Evolutionary conservation across 2,888 invertebrate species (phyloP).

Genomic region (Drosophila meridiana): DNA sequence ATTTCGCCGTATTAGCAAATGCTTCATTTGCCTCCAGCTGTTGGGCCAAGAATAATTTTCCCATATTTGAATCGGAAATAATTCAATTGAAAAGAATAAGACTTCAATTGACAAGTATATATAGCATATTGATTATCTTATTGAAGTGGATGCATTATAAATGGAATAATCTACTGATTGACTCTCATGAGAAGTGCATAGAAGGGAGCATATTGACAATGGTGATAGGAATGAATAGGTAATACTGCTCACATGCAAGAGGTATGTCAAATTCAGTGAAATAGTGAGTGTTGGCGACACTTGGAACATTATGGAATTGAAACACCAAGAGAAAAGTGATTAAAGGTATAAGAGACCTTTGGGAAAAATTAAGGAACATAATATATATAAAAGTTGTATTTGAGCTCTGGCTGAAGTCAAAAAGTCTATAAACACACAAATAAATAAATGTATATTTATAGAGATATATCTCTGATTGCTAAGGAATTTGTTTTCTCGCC

Average conservation of each 20-base stretch:
- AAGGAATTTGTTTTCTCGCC: slow-evolving; percentile 6
- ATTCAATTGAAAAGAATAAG: not conserved
- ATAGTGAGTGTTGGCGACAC: not conserved
- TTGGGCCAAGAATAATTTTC: slow-evolving; percentile 22
- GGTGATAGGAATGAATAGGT: not conserved
- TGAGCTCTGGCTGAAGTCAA: not conserved
- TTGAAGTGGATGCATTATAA: not conserved
- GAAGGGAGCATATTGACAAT: not conserved
- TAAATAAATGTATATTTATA: too few species aligned
- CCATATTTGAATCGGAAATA: not conserved
- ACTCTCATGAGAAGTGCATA: not conserved
- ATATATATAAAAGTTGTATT: not conserved
- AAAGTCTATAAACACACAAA: not conserved
- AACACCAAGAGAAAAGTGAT: not conserved
- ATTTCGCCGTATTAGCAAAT: slow-evolving; percentile 30
- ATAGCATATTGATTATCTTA: not conserved
- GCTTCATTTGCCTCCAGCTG: slow-evolving; percentile 21
- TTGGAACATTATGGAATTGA: not conserved
- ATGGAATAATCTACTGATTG: not conserved
- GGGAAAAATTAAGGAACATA: too few species aligned
- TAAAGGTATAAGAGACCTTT: too few species aligned
- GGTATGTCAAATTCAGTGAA: not conserved
- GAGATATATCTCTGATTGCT: not conserved
- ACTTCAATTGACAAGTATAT: not conserved
- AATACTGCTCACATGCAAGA: not conserved